Percentiles rank a stretch among this genome's conserved stretches.
These are phyloP conservation scores for Pleuronectes platessa DNA, from an alignment of 2,113 vertebrate genomes.

Conservation along the genomic window DNA sequence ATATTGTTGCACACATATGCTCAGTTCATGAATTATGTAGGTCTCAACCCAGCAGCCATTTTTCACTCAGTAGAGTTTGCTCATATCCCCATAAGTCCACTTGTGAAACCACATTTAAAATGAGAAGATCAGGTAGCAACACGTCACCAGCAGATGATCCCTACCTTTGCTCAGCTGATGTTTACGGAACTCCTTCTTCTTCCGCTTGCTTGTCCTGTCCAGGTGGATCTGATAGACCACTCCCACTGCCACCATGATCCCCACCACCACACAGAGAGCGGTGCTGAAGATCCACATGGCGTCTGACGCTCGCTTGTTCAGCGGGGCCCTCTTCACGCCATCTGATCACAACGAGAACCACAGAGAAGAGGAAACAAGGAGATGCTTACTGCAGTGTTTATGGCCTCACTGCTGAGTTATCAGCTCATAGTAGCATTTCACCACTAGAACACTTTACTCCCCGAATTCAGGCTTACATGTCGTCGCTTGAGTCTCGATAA, in stretches of 20 bases:
- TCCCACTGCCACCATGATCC: conserved; percentile 58
- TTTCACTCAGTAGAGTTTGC: no score
- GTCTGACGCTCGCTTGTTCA: conserved; percentile 52
- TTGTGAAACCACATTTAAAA: no score
- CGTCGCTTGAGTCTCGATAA: no score
- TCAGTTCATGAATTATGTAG: background rate
- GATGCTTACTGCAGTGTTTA: no score
- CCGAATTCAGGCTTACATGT: no score
- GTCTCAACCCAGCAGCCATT: background rate
- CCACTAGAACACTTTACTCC: no score
- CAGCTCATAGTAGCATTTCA: no score
- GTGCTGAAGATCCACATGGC: conserved; percentile 77
- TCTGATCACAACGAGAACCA: background rate
- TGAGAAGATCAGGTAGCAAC: no score
- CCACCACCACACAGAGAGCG: conserved; percentile 66
- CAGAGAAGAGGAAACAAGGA: background rate
- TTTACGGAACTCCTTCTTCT: conserved; percentile 17
- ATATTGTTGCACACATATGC: background rate
- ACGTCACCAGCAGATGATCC: background rate
- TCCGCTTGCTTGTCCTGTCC: conserved; percentile 65
- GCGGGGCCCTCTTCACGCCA: background rate
- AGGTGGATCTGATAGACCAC: conserved; percentile 73
- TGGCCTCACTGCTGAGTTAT: no score
- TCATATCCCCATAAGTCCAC: no score
- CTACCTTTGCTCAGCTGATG: conserved; percentile 33